These are phyloP conservation scores for Sebastes fasciatus DNA, from an alignment of 2,113 vertebrate genomes.

Conservation along the genomic window DNA sequence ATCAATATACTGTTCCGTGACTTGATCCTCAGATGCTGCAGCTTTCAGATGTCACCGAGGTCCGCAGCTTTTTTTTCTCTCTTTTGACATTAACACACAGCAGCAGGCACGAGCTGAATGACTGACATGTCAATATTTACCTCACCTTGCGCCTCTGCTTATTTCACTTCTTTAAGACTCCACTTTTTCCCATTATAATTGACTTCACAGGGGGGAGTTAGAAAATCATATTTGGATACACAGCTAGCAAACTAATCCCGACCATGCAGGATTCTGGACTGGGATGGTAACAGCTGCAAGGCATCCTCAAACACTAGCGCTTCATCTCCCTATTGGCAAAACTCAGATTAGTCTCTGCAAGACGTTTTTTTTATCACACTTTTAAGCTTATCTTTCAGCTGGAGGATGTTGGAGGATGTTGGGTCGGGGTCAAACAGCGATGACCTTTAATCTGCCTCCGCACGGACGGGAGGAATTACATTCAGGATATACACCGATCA, in stretches of 20 bases:
- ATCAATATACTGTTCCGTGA: conserved; percentile 28
- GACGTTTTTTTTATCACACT: conserved; percentile 3
- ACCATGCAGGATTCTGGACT: conserved; percentile 43
- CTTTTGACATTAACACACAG: neutral
- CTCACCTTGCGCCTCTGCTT: conserved; percentile 1
- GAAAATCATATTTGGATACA: conserved; percentile 64
- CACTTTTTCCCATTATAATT: conserved; percentile 31
- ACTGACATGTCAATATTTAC: conserved; percentile 41
- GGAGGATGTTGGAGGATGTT: neutral
- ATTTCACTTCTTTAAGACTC: conserved; percentile 34
- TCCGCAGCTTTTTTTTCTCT: neutral
- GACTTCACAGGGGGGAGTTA: conserved; percentile 40
- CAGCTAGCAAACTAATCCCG: conserved; percentile 55
- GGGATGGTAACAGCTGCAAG: conserved; percentile 53
- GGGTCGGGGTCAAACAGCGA: conserved; percentile 21
- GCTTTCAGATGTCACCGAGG: conserved; percentile 17
- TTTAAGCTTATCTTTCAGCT: conserved; percentile 29
- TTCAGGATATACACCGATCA: too few species aligned
- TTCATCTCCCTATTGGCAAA: conserved; percentile 48
- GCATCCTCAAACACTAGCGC: conserved; percentile 37
- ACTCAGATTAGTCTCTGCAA: conserved; percentile 53
- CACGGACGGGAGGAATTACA: neutral
- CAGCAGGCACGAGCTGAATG: neutral
- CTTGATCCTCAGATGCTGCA: conserved; percentile 11
- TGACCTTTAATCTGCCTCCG: conserved; percentile 31